Conservation (phyloP, 2,888 invertebrate species). For the Athrips mouffetella region DNA sequence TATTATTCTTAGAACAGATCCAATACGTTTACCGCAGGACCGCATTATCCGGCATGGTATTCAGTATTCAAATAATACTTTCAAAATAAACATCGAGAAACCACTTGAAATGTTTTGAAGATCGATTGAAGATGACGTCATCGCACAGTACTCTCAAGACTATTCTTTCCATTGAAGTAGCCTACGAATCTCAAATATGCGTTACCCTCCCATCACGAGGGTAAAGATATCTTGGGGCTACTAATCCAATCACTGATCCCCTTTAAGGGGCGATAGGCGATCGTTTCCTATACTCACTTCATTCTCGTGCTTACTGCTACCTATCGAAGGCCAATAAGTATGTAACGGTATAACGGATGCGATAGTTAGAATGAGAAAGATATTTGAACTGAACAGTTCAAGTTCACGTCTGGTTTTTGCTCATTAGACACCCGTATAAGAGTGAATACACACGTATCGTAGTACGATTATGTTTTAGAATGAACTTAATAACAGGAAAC, state of each 20-base stretch:
- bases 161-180: conserved; percentile 7
- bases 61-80: conserved; percentile 20
- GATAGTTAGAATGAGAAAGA: conserved; percentile 1
- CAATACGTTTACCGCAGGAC: neutral
- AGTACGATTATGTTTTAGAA: conserved; percentile 39
- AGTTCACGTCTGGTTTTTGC: conserved; percentile 5
- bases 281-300: neutral
- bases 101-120: conserved; percentile 17
- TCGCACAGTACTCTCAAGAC: conserved; percentile 4
- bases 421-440: conserved; percentile 1
- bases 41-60: conserved; percentile 12
- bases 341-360: conserved; percentile 8
- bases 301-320: conserved; percentile 1
- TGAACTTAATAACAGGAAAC: conserved; percentile 63
- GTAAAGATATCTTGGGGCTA: conserved; percentile 39
- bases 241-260: conserved; percentile 60
- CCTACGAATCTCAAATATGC: conserved; percentile 2
- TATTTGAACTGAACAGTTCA: conserved; percentile 1
- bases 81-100: conserved; percentile 23
- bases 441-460: conserved; percentile 1
- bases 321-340: neutral
- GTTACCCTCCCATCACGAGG: conserved; percentile 23
- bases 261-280: conserved; percentile 30
- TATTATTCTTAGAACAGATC: conserved; percentile 56
- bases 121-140: conserved; percentile 13